Evolutionary conservation across 2,797 vertebrate genomes (phyloP).

Genomic region (Antrozous pallidus): DNA sequence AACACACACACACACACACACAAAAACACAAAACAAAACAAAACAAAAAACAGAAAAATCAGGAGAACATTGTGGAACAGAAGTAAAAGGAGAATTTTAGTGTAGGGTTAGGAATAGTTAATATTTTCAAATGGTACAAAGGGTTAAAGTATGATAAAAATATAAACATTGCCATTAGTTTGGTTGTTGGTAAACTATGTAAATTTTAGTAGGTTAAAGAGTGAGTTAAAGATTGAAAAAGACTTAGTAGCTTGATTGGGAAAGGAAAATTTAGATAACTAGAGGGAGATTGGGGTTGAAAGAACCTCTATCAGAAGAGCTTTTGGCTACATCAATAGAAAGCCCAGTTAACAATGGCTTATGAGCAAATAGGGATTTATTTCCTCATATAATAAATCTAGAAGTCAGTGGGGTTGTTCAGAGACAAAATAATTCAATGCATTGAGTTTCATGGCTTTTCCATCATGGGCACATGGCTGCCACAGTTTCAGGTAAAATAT

Average conservation of each 20-base stretch:
- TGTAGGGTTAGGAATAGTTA: neutral
- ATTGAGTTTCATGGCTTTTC: neutral
- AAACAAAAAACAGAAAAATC: neutral
- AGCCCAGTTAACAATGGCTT: neutral
- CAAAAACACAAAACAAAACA: too few species aligned
- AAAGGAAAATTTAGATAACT: neutral
- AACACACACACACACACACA: too few species aligned
- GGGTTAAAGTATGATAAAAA: neutral
- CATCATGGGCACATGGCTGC: neutral
- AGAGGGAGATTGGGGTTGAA: neutral
- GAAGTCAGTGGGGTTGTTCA: neutral
- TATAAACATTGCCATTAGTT: neutral
- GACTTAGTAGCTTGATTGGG: neutral
- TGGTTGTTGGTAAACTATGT: neutral
- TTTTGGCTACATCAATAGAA: neutral
- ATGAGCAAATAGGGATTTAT: neutral
- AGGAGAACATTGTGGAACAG: neutral
- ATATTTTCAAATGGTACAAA: neutral
- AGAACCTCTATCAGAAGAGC: neutral
- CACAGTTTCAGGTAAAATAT: neutral
- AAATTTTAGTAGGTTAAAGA: constrained; percentile 16
- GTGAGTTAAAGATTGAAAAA: neutral
- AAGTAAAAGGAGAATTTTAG: constrained; percentile 29
- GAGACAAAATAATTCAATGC: neutral
- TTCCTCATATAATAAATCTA: neutral